phyloP scores from a whole-genome alignment of 2,888 invertebrate genomes.

The Pollenia amentaria region DNA sequence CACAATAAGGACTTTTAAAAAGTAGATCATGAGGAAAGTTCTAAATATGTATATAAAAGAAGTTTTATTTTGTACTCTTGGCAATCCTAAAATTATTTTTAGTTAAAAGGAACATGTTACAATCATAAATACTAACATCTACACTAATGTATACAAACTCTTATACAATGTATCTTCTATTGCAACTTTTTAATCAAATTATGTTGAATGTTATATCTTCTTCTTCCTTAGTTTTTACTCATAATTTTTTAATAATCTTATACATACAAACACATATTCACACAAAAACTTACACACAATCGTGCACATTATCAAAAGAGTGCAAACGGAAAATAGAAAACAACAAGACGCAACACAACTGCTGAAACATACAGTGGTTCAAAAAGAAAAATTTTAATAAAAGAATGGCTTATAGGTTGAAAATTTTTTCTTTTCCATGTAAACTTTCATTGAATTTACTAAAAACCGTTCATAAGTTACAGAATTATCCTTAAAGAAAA shows the following conservation, averaged over 20 bases:
- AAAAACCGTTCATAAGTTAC: too few species aligned
- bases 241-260: constrained; percentile 70
- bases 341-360: not conserved
- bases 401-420: too few species aligned
- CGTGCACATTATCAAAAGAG: not conserved
- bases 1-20: too few species aligned
- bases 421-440: too few species aligned
- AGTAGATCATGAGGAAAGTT: too few species aligned
- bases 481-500: too few species aligned
- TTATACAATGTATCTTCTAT: constrained; percentile 27
- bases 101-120: not conserved
- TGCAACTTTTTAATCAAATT: constrained; percentile 73
- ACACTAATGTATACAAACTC: not conserved
- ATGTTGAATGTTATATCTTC: constrained; percentile 61
- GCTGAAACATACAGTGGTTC: too few species aligned
- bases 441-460: too few species aligned
- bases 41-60: too few species aligned
- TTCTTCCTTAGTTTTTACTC: constrained; percentile 40
- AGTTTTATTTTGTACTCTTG: not conserved
- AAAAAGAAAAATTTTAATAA: too few species aligned
- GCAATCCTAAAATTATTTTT: not conserved
- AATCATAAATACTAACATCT: not conserved
- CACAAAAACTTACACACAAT: not conserved
- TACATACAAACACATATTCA: not conserved
- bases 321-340: constrained; percentile 22